A percentile compares a stretch with the other conserved stretches of the same genome.
Conservation (phyloP, 1,140 invertebrate genomes). For the Bombus consobrinus region DNA sequence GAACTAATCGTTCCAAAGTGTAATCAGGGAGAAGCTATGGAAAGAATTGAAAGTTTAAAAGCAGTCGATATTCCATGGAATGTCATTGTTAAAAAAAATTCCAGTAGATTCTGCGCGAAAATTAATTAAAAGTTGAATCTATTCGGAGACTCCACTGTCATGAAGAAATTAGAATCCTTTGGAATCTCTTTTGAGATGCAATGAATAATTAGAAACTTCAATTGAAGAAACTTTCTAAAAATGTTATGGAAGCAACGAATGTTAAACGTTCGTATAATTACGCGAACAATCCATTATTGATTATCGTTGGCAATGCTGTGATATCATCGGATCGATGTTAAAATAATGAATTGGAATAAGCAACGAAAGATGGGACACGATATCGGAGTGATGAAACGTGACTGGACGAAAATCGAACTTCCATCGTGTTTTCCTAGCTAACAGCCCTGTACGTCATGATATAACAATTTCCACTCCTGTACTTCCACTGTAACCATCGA, state of each 20-base stretch:
- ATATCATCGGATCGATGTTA: slow-evolving; percentile 71
- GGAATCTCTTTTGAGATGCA: no score
- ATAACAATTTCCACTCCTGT: slow-evolving; percentile 10
- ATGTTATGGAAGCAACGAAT: no score
- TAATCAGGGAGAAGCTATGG: not conserved
- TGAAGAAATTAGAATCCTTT: not conserved
- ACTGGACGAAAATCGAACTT: slow-evolving; percentile 72
- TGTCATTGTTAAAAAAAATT: not conserved
- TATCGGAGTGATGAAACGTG: slow-evolving; percentile 78
- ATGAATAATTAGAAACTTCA: not conserved
- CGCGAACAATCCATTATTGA: slow-evolving; percentile 62
- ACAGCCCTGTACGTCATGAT: not conserved
- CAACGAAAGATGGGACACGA: slow-evolving; percentile 60
- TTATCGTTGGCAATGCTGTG: slow-evolving; percentile 62
- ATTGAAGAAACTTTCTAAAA: not conserved
- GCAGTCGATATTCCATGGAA: not conserved
- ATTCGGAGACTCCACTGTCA: not conserved
- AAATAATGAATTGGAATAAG: slow-evolving; percentile 75
- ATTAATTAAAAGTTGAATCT: slow-evolving; percentile 1
- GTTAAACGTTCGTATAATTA: not conserved
- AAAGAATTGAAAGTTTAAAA: not conserved
- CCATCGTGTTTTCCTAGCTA: slow-evolving; percentile 19
- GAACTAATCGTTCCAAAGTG: not conserved
- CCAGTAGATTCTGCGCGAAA: not conserved
- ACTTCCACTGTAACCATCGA: not conserved